These are phyloP conservation scores for Listronotus oregonensis DNA, from an alignment of 1,140 invertebrate genomes.

Conservation along the genomic window DNA sequence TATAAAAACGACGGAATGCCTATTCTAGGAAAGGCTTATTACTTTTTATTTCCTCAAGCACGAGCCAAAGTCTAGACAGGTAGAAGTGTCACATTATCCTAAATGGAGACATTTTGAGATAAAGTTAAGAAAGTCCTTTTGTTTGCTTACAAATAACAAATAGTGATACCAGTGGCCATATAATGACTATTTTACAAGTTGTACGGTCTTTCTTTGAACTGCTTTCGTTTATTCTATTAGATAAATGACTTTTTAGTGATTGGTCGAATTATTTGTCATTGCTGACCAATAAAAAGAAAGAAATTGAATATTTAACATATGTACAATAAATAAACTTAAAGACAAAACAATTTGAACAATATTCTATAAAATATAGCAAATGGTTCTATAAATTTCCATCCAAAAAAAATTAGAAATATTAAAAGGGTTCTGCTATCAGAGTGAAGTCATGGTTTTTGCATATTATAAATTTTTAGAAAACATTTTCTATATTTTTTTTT, in stretches of 20 bases:
- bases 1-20: too few species aligned
- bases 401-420: too few species aligned
- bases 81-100: conserved; percentile 10
- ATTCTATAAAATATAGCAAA: too few species aligned
- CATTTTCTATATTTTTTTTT: too few species aligned
- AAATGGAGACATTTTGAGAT: conserved; percentile 14
- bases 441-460: too few species aligned
- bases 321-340: too few species aligned
- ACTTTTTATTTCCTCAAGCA: not conserved
- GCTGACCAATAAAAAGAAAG: not conserved
- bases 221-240: conserved; percentile 1
- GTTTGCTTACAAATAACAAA: conserved; percentile 9
- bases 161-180: not conserved
- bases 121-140: not conserved
- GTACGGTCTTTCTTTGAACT: not conserved
- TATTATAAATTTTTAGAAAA: too few species aligned
- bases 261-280: conserved; percentile 3
- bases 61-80: conserved; percentile 14
- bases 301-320: too few species aligned
- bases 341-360: too few species aligned
- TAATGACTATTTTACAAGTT: conserved; percentile 7
- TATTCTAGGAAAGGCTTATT: too few species aligned
- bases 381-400: too few species aligned
- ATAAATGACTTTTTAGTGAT: not conserved
- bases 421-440: too few species aligned